Evolutionary conservation across 2,888 invertebrate genomes (phyloP).

Genomic region (Dryobota labecula): DNA sequence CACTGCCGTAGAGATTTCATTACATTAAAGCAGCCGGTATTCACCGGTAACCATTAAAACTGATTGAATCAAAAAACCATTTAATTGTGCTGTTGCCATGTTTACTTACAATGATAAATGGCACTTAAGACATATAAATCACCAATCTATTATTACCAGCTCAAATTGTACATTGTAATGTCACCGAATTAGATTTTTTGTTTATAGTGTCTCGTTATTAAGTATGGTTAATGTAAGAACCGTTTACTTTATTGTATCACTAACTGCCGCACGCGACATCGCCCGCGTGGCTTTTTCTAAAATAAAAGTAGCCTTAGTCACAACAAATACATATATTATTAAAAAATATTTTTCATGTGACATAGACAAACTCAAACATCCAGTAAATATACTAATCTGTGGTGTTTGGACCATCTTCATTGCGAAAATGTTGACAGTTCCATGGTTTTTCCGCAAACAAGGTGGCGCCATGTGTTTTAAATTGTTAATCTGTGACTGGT

Average conservation of each 20-base stretch:
- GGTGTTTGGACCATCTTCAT: too few species aligned
- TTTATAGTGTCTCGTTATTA: not conserved
- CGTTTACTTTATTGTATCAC: not conserved
- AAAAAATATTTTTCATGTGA: too few species aligned
- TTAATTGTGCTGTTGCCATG: not conserved
- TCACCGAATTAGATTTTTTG: slow-evolving; percentile 21
- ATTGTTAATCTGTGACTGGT: too few species aligned
- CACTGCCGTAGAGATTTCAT: not conserved
- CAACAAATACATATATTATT: too few species aligned
- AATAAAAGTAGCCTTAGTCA: too few species aligned
- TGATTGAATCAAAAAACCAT: slow-evolving; percentile 44
- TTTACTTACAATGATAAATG: slow-evolving; percentile 31
- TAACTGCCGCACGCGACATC: too few species aligned
- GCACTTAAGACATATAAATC: not conserved
- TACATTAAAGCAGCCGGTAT: slow-evolving; percentile 17
- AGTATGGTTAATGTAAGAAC: not conserved
- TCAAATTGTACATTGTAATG: not conserved
- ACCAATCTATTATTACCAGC: not conserved
- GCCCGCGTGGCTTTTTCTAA: too few species aligned
- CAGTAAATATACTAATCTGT: too few species aligned
- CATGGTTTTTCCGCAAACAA: too few species aligned
- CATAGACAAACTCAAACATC: too few species aligned
- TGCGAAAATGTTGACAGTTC: too few species aligned
- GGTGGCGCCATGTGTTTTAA: too few species aligned
- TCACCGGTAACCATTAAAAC: not conserved